Percentiles rank a stretch among this genome's conserved stretches.
These are phyloP conservation scores for Bothrops jararaca DNA, from an alignment of 2,113 vertebrate species.

Conservation along the genomic window DNA sequence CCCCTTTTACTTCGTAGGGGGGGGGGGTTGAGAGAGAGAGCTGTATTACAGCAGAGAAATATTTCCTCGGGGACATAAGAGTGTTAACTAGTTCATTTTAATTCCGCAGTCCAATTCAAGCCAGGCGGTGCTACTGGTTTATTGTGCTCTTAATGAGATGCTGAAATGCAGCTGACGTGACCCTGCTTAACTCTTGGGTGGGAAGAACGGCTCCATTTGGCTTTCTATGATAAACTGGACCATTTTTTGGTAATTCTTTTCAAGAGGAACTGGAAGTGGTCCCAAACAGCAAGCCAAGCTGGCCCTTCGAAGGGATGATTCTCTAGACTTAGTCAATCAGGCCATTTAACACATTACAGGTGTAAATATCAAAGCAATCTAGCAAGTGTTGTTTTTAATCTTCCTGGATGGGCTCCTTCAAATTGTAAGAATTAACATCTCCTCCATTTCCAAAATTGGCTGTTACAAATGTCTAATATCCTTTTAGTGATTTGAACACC, in stretches of 20 bases:
- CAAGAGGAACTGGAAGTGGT: background rate
- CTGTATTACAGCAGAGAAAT: background rate
- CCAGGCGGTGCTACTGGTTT: background rate
- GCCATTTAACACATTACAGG: background rate
- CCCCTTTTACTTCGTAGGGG: background rate
- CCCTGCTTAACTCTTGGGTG: background rate
- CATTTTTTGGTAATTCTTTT: background rate
- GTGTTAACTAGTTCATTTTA: conserved; percentile 21
- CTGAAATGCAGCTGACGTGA: conserved; percentile 5
- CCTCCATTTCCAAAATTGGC: background rate
- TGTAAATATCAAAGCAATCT: background rate
- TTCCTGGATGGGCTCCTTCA: background rate
- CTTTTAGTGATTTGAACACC: background rate
- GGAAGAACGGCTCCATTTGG: background rate
- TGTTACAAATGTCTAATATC: background rate
- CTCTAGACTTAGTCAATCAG: background rate
- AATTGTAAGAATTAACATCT: background rate
- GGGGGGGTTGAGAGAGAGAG: background rate
- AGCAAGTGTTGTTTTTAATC: background rate
- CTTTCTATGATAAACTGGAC: background rate
- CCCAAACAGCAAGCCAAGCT: background rate
- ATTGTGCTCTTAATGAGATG: background rate
- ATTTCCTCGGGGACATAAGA: background rate
- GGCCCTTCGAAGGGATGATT: background rate
- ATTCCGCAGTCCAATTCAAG: background rate